A percentile compares a stretch with the other conserved stretches of the same genome.
Evolutionary conservation across 1,140 invertebrate species (phyloP).

Genomic region (Drosophila nigrodunni): DNA sequence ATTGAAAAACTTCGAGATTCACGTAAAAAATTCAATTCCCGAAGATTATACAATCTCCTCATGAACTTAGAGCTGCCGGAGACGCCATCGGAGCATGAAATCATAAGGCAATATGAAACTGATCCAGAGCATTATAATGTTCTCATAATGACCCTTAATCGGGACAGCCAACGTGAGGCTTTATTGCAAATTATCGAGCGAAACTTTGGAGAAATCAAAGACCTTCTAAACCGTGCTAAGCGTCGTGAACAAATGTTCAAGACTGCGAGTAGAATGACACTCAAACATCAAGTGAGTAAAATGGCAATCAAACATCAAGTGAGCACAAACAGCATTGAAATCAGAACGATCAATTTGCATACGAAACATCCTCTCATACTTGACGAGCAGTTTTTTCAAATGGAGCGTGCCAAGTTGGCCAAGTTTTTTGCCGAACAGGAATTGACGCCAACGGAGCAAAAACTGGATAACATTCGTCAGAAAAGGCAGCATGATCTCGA

Average conservation of each 20-base stretch:
- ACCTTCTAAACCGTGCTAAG: not conserved
- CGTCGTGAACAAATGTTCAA: conserved; percentile 3
- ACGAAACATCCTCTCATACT: not conserved
- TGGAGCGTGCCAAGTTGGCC: conserved; percentile 19
- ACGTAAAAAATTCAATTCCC: not conserved
- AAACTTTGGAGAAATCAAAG: conserved; percentile 13
- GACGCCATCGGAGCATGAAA: not conserved
- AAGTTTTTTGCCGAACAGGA: conserved; percentile 25
- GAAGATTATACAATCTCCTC: conserved; percentile 11
- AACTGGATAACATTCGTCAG: not conserved
- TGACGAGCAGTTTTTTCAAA: conserved; percentile 7
- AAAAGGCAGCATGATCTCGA: not conserved
- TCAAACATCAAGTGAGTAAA: not conserved
- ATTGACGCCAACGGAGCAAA: conserved; percentile 10
- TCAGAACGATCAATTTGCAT: too few relatives aligned
- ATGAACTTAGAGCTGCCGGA: conserved; percentile 6
- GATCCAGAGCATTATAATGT: conserved; percentile 40
- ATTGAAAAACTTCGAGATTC: not conserved
- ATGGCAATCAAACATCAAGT: not conserved
- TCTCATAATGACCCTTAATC: conserved; percentile 19
- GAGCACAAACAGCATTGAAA: too few relatives aligned
- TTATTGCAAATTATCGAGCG: conserved; percentile 10
- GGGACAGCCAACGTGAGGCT: not conserved
- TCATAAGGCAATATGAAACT: conserved; percentile 18
- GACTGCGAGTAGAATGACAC: too few relatives aligned